Evolutionary conservation across 2,888 invertebrate species (phyloP).

Genomic region (Leucozona laternaria): DNA sequence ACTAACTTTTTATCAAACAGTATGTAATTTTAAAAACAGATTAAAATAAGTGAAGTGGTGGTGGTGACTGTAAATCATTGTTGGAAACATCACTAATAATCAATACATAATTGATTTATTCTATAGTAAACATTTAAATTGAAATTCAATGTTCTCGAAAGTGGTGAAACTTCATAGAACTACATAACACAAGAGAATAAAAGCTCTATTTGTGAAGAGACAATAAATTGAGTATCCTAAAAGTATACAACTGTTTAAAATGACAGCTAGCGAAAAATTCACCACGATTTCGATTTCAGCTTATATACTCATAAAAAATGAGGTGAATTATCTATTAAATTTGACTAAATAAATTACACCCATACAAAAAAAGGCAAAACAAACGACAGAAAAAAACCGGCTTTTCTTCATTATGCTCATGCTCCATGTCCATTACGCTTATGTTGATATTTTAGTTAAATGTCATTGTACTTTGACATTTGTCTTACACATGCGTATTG

Average conservation of each 20-base stretch:
- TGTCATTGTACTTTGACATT: constrained; percentile 3
- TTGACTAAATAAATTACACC: neutral
- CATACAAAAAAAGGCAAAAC: neutral
- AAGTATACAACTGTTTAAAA: neutral
- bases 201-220: neutral
- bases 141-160: neutral
- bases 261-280: neutral
- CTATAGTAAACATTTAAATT: neutral
- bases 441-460: neutral
- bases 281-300: neutral
- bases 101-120: too few species aligned
- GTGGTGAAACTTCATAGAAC: neutral
- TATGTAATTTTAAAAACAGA: too few species aligned
- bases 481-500: neutral
- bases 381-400: neutral
- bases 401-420: neutral
- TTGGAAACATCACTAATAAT: too few species aligned
- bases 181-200: neutral
- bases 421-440: neutral
- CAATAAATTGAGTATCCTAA: neutral
- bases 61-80: too few species aligned
- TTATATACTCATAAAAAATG: neutral
- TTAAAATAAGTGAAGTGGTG: too few species aligned
- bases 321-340: neutral
- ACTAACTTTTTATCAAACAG: too few species aligned